A percentile compares a stretch with the other conserved stretches of the same genome.
Conservation (phyloP, 2,797 vertebrate genomes). For the Cheirogaleus major region DNA sequence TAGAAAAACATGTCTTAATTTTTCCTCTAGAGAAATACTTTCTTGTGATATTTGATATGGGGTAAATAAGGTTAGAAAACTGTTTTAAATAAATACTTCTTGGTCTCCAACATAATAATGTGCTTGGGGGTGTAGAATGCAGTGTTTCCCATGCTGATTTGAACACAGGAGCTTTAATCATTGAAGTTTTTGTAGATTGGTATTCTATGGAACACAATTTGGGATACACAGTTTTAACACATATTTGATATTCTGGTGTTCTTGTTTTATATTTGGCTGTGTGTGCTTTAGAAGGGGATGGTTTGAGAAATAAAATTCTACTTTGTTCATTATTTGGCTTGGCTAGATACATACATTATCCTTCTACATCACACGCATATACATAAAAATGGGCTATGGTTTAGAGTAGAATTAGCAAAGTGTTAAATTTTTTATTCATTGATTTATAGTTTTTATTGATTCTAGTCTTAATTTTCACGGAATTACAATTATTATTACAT, state of each 20-base stretch:
- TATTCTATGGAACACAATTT: neutral
- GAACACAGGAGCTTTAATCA: neutral
- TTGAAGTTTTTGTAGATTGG: neutral
- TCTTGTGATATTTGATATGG: neutral
- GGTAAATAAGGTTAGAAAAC: neutral
- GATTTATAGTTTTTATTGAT: neutral
- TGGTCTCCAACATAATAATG: neutral
- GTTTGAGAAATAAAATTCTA: neutral
- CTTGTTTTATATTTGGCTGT: neutral
- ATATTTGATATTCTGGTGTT: neutral
- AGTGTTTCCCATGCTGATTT: neutral
- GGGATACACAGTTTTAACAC: neutral
- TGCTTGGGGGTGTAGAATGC: neutral
- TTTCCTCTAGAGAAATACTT: neutral
- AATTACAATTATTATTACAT: neutral
- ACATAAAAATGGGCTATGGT: neutral
- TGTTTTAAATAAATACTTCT: neutral
- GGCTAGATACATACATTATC: neutral
- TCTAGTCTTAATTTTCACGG: conserved; percentile 3
- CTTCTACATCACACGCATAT: fast-evolving
- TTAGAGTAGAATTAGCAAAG: neutral
- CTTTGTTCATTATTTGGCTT: neutral
- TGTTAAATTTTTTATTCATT: neutral
- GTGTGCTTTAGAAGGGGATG: neutral
- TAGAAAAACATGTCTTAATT: neutral